Evolutionary conservation across 2,113 vertebrate species (phyloP).

Genomic region (Hypomesus transpacificus): DNA sequence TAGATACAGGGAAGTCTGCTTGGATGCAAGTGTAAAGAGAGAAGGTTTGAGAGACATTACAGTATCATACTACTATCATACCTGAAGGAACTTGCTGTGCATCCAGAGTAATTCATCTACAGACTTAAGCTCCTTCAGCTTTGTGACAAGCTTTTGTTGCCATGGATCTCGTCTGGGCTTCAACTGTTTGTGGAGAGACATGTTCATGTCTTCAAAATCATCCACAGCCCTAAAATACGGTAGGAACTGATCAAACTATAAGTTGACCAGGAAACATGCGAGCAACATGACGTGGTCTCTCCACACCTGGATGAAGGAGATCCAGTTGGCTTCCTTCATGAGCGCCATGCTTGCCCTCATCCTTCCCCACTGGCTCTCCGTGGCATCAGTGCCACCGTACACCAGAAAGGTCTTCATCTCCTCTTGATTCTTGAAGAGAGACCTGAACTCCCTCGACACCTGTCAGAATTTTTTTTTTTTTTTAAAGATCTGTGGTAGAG

Average conservation of each 20-base stretch:
- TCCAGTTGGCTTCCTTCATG: constrained; percentile 71
- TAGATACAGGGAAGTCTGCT: too few species aligned
- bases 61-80: constrained; percentile 26
- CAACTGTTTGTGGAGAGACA: constrained; percentile 46
- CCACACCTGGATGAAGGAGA: constrained; percentile 69
- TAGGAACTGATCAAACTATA: too few species aligned
- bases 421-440: constrained; percentile 69
- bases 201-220: too few species aligned
- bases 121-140: constrained; percentile 67
- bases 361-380: constrained; percentile 47
- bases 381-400: constrained; percentile 54
- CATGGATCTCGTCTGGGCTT: constrained; percentile 75
- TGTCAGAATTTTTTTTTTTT: constrained; percentile 34
- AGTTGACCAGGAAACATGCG: neutral
- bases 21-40: too few species aligned
- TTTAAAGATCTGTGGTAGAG: neutral
- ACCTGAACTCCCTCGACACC: constrained; percentile 68
- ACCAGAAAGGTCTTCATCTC: constrained; percentile 67
- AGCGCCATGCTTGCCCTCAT: constrained; percentile 53
- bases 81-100: constrained; percentile 69
- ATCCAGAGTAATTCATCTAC: constrained; percentile 65
- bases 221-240: too few species aligned
- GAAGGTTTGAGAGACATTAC: too few species aligned
- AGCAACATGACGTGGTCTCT: neutral
- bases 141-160: constrained; percentile 72